These are phyloP conservation scores for Parnassius mnemosyne DNA, from an alignment of 2,888 invertebrate genomes.

Conservation along the genomic window DNA sequence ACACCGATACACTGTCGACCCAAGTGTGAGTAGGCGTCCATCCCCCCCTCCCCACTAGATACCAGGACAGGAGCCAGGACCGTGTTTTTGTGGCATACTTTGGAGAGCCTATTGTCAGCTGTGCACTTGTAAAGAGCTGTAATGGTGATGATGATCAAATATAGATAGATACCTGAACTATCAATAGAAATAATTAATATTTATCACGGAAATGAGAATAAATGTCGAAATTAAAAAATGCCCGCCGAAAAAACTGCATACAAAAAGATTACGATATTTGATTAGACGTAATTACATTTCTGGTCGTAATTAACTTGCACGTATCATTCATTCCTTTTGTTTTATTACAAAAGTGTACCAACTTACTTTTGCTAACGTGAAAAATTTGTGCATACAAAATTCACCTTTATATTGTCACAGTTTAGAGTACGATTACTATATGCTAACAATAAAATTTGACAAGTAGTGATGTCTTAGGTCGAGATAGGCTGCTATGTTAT, in stretches of 20 bases:
- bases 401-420: conserved; percentile 36
- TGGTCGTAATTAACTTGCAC: conserved; percentile 73
- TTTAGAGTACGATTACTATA: conserved; percentile 31
- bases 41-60: too few relatives aligned
- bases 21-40: too few relatives aligned
- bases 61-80: too few relatives aligned
- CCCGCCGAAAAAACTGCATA: conserved; percentile 54
- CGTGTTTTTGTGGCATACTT: too few relatives aligned
- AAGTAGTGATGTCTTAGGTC: conserved; percentile 62
- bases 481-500: conserved; percentile 71
- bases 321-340: conserved; percentile 71
- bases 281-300: conserved; percentile 78
- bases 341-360: conserved; percentile 62
- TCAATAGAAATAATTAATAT: neutral
- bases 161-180: too few relatives aligned
- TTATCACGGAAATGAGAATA: neutral
- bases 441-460: conserved; percentile 29
- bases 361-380: conserved; percentile 29
- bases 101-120: too few relatives aligned
- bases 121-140: too few relatives aligned
- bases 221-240: conserved; percentile 27
- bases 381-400: conserved; percentile 32
- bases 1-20: too few relatives aligned
- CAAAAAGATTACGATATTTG: conserved; percentile 73
- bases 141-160: too few relatives aligned